phyloP scores from a whole-genome alignment of 30 jellyfish, hydroid and myxozoan genomes.

The Cassiopea xamachana region DNA sequence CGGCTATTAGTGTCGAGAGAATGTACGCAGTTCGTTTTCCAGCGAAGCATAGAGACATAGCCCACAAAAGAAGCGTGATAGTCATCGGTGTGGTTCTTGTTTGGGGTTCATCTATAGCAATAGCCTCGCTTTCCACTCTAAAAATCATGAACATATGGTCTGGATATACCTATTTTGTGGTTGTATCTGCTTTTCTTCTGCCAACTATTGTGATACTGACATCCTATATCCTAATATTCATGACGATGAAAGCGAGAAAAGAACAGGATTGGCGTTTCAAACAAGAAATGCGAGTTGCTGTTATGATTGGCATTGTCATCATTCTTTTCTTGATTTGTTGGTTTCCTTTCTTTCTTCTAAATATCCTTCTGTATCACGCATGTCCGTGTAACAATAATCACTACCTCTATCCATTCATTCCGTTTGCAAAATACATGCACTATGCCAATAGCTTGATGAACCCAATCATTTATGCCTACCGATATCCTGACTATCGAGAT shows the following conservation, averaged over 20 bases:
- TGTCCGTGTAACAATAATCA: conserved; percentile 67
- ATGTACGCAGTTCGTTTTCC: conserved; percentile 82
- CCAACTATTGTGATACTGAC: conserved; percentile 69
- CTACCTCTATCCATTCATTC: conserved; percentile 49
- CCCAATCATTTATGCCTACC: conserved; percentile 79
- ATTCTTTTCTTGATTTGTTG: conserved; percentile 81
- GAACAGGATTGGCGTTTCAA: conserved; percentile 72
- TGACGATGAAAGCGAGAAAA: conserved; percentile 61
- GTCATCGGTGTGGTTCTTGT: conserved; percentile 52
- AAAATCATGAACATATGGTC: conserved; percentile 69
- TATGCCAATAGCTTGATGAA: conserved; percentile 84
- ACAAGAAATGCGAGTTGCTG: conserved; percentile 86
- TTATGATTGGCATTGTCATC: conserved; percentile 83
- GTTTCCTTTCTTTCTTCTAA: conserved; percentile 83
- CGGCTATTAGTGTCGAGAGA: conserved; percentile 74
- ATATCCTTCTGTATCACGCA: conserved; percentile 59
- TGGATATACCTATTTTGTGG: conserved; percentile 65
- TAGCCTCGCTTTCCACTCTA: conserved; percentile 60
- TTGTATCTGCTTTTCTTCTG: conserved; percentile 61
- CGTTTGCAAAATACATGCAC: conserved; percentile 80
- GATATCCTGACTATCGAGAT: conserved; percentile 75
- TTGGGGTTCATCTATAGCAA: conserved; percentile 63
- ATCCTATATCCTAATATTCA: conserved; percentile 66
- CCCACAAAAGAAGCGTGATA: conserved; percentile 67
- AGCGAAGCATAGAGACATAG: conserved; percentile 71